phyloP scores from a whole-genome alignment of 2,113 vertebrate species.

The Guaruba guarouba region DNA sequence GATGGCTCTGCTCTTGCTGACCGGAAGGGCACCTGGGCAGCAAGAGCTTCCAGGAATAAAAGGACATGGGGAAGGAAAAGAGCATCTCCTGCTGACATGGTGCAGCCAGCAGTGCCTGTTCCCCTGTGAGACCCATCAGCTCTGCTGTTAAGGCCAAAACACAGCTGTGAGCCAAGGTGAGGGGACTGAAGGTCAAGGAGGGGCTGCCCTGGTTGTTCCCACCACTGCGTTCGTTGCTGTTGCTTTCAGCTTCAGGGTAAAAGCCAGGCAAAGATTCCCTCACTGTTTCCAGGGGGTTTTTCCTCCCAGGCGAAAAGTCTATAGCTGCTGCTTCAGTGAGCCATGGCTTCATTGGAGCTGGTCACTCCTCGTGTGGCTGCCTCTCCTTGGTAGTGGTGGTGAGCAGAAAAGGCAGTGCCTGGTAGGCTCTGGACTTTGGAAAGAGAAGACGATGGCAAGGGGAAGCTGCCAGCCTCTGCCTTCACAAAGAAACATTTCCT shows the following conservation, averaged over 20 bases:
- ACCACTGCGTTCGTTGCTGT: fast-evolving
- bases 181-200: neutral
- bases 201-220: neutral
- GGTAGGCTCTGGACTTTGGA: neutral
- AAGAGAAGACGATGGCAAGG: fast-evolving
- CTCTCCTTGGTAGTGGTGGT: neutral
- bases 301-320: neutral
- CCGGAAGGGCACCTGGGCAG: neutral
- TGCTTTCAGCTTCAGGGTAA: neutral
- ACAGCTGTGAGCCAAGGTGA: neutral
- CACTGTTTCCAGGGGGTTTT: neutral
- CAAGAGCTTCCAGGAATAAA: neutral
- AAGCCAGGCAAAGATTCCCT: neutral
- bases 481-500: neutral
- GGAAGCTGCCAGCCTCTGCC: neutral
- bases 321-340: neutral
- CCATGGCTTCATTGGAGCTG: neutral
- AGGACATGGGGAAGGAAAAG: neutral
- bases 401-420: neutral
- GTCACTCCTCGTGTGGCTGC: neutral
- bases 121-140: neutral
- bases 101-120: neutral
- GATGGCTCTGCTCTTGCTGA: neutral
- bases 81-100: neutral
- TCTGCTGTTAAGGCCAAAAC: neutral